Percentiles rank a stretch among this genome's conserved stretches.
phyloP scores from a whole-genome alignment of 64 coral and sea anemone genomes.

The Stichodactyla mertensii region DNA sequence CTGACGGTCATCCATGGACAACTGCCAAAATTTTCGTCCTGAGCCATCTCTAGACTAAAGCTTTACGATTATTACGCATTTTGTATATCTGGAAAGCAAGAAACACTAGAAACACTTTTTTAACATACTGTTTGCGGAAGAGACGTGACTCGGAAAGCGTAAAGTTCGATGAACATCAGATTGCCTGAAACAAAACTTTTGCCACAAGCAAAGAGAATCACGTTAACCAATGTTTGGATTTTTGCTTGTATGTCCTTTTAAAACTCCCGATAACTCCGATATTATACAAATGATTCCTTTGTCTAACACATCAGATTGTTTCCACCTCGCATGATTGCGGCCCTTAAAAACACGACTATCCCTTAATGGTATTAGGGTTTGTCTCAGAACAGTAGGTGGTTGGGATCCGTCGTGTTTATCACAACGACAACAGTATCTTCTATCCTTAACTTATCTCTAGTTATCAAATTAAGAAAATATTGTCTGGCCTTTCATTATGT shows the following conservation, averaged over 20 bases:
- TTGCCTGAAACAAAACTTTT: neutral
- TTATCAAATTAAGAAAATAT: neutral
- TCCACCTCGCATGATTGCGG: neutral
- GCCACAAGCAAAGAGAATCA: neutral
- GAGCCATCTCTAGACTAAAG: neutral
- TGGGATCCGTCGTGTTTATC: slow-evolving; percentile 1
- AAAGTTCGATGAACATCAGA: neutral
- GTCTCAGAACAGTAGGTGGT: neutral
- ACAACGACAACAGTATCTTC: neutral
- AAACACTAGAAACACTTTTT: neutral
- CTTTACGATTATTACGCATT: neutral
- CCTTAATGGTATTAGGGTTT: neutral
- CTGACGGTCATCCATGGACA: neutral
- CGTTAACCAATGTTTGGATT: neutral
- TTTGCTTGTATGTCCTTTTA: neutral
- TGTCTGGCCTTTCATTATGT: neutral
- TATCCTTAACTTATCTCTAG: neutral
- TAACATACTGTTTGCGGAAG: neutral
- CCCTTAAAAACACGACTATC: neutral
- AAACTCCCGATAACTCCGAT: neutral
- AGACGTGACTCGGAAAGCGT: neutral
- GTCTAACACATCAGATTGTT: neutral
- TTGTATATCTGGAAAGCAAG: neutral
- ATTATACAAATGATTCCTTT: slow-evolving; percentile 9
- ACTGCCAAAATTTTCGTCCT: neutral